These are phyloP conservation scores for Phrynocephalus guinanensis DNA, from an alignment of 2,797 vertebrate species.

Conservation along the genomic window DNA sequence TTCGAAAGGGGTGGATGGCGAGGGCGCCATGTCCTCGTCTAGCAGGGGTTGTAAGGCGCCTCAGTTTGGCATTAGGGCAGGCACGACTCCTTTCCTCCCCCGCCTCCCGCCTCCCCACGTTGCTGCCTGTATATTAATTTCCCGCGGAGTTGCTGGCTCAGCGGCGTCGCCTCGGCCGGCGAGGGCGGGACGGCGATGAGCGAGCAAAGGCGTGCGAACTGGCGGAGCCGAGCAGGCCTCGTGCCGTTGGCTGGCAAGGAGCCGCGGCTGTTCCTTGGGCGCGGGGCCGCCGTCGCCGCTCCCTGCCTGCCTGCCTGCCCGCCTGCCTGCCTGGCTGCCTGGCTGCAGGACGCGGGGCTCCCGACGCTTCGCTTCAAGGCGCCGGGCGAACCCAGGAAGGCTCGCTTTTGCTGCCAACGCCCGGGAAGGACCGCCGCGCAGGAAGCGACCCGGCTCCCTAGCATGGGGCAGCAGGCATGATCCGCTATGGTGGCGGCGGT, in stretches of 20 bases:
- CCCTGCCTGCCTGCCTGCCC: no score
- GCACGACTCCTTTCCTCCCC: no score
- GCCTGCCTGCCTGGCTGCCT: not conserved
- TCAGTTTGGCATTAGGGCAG: no score
- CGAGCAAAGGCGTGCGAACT: not conserved
- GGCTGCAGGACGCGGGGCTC: slow-evolving; percentile 6
- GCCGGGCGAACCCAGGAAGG: not conserved
- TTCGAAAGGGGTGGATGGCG: no score
- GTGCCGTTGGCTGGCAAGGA: not conserved
- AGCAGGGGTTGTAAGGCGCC: no score
- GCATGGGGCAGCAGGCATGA: slow-evolving; percentile 65
- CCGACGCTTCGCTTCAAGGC: not conserved
- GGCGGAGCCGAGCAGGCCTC: not conserved
- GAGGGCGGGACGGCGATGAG: not conserved
- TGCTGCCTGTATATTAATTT: not conserved
- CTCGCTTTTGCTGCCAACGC: no score
- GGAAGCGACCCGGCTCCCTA: slow-evolving; percentile 24
- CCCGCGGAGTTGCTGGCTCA: not conserved
- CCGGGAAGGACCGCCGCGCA: not conserved
- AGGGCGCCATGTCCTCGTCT: no score
- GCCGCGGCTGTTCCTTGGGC: slow-evolving; percentile 9
- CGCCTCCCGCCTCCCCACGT: no score
- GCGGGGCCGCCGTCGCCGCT: not conserved
- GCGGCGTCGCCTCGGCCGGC: not conserved
- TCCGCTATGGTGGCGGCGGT: slow-evolving; percentile 69